A percentile compares a stretch with the other conserved stretches of the same genome.
These are phyloP conservation scores for Aldabrachelys gigantea DNA, from an alignment of 2,113 vertebrate species.

Conservation along the genomic window DNA sequence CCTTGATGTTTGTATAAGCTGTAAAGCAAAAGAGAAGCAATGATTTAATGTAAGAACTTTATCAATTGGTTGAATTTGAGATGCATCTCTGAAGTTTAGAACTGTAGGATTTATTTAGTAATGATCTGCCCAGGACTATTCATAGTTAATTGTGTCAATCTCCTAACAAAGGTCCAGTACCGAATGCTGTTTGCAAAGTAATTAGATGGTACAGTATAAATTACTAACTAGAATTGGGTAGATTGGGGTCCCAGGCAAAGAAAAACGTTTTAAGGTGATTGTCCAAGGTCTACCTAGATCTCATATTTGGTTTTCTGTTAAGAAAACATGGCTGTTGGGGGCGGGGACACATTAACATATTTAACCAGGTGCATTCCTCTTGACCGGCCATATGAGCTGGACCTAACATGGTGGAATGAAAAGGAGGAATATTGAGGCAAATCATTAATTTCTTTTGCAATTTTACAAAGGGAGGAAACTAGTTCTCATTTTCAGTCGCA, in stretches of 20 bases:
- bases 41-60: neutral
- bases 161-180: neutral
- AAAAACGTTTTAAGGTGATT: neutral
- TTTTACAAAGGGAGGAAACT: neutral
- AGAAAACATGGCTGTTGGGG: neutral
- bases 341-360: neutral
- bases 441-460: neutral
- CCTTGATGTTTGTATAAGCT: neutral
- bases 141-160: neutral
- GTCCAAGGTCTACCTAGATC: neutral
- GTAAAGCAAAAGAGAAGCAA: neutral
- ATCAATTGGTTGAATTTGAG: neutral
- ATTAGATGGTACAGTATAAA: neutral
- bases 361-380: neutral
- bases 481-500: no score
- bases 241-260: neutral
- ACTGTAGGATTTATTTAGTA: neutral
- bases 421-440: neutral
- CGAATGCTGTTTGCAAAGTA: neutral
- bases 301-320: neutral
- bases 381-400: neutral
- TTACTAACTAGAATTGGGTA: neutral
- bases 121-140: neutral
- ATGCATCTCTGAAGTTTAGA: neutral
- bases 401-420: neutral